Conservation (phyloP, 2,797 vertebrate genomes). For the Novumbra hubbsi region DNA sequence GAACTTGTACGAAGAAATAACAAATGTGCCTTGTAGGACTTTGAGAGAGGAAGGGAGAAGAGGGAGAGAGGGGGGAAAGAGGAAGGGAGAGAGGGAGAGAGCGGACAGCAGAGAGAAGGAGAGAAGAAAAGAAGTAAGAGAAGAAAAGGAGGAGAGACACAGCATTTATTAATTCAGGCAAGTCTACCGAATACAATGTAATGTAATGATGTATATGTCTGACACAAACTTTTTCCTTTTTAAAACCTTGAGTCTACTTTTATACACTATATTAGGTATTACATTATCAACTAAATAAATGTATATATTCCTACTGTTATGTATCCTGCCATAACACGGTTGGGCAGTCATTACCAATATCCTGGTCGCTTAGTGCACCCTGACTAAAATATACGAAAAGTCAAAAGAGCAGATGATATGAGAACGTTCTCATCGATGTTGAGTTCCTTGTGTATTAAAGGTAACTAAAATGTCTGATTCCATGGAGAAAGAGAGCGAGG, state of each 20-base stretch:
- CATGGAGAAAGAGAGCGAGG: conserved; percentile 11
- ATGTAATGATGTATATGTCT: neutral
- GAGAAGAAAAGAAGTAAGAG: conserved; percentile 59
- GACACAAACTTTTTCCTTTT: neutral
- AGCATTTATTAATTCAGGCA: conserved; percentile 52
- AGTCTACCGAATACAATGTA: neutral
- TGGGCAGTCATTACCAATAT: neutral
- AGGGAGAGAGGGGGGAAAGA: conserved; percentile 9
- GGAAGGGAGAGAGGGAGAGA: conserved; percentile 45
- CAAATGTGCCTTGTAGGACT: conserved; percentile 84
- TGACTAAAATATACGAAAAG: neutral
- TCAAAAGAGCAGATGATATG: conserved; percentile 2
- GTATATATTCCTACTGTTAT: neutral
- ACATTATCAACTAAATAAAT: neutral
- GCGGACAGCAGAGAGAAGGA: conserved; percentile 60
- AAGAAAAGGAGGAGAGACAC: conserved; percentile 49
- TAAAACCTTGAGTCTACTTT: neutral
- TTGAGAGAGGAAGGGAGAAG: conserved; percentile 63
- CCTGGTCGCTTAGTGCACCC: neutral
- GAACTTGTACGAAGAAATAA: conserved; percentile 98
- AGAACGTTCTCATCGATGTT: neutral
- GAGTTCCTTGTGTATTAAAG: neutral
- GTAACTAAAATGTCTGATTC: conserved; percentile 4
- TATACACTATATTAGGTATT: neutral
- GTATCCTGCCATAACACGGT: neutral